A percentile compares a stretch with the other conserved stretches of the same genome.
These are phyloP conservation scores for Apodemia duryi DNA, from an alignment of 2,888 invertebrate species.

Conservation along the genomic window DNA sequence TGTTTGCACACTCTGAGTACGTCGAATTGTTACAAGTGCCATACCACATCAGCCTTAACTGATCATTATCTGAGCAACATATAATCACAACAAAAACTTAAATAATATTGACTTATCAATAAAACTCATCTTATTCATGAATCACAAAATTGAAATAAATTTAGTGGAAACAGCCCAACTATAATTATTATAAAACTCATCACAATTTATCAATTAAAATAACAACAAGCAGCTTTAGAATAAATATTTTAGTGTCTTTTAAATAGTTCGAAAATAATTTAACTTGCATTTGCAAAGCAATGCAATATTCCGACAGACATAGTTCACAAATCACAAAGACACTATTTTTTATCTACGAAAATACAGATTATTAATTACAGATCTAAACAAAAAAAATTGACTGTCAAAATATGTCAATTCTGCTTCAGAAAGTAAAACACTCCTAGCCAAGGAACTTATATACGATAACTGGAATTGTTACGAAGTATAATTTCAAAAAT, in stretches of 20 bases:
- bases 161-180: slow-evolving; percentile 22
- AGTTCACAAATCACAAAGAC: slow-evolving; percentile 15
- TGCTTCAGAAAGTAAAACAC: neutral
- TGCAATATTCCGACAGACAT: slow-evolving; percentile 32
- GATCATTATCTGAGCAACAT: slow-evolving; percentile 66
- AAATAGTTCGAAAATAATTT: slow-evolving; percentile 28
- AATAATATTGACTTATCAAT: slow-evolving; percentile 57
- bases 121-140: slow-evolving; percentile 54
- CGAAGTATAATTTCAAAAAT: too few species aligned
- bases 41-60: slow-evolving; percentile 70
- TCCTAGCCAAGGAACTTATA: neutral
- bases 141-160: slow-evolving; percentile 46
- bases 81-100: slow-evolving; percentile 68
- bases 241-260: slow-evolving; percentile 29
- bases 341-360: slow-evolving; percentile 11
- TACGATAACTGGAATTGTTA: too few species aligned
- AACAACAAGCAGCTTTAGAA: slow-evolving; percentile 12
- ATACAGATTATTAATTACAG: slow-evolving; percentile 2
- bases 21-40: slow-evolving; percentile 76
- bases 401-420: neutral
- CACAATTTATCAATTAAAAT: slow-evolving; percentile 16
- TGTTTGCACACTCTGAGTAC: slow-evolving; percentile 75
- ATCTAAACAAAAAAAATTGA: neutral
- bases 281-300: slow-evolving; percentile 35
- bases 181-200: slow-evolving; percentile 2